Conservation (phyloP, 1,140 invertebrate species). For the Sweltsa coloradensis region DNA sequence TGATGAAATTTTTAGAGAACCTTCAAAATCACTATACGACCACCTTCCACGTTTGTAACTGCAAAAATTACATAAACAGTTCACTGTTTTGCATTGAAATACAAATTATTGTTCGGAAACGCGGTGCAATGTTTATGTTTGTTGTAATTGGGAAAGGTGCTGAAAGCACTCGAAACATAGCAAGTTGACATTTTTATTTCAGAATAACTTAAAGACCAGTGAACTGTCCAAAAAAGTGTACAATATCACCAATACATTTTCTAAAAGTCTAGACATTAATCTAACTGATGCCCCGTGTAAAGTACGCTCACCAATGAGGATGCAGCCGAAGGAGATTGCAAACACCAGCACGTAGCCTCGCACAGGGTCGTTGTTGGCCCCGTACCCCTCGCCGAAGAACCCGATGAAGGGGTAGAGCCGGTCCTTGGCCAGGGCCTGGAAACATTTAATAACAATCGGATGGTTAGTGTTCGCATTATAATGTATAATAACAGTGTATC, state of each 20-base stretch:
- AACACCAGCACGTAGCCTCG: constrained; percentile 50
- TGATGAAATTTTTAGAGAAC: no score
- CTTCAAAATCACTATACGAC: no score
- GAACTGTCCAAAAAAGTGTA: constrained; percentile 2
- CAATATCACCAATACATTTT: no score
- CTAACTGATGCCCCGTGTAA: neutral
- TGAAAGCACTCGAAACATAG: no score
- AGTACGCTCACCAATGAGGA: constrained; percentile 44
- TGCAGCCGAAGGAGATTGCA: constrained; percentile 42
- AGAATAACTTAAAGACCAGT: no score
- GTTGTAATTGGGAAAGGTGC: no score
- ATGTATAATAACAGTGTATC: neutral
- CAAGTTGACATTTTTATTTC: no score
- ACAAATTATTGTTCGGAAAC: no score
- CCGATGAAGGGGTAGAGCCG: constrained; percentile 48
- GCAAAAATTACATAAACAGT: no score
- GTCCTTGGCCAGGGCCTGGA: constrained; percentile 51
- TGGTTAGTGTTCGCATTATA: neutral
- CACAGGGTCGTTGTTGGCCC: constrained; percentile 47
- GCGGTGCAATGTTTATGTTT: no score
- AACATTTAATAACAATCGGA: constrained; percentile 19
- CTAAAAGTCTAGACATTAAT: neutral
- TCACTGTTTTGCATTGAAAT: no score
- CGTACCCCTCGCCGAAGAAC: constrained; percentile 49
- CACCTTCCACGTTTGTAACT: no score